Evolutionary conservation across 92 coral and sea anemone species (phyloP).

Genomic region (Parazoanthus atlanticus): DNA sequence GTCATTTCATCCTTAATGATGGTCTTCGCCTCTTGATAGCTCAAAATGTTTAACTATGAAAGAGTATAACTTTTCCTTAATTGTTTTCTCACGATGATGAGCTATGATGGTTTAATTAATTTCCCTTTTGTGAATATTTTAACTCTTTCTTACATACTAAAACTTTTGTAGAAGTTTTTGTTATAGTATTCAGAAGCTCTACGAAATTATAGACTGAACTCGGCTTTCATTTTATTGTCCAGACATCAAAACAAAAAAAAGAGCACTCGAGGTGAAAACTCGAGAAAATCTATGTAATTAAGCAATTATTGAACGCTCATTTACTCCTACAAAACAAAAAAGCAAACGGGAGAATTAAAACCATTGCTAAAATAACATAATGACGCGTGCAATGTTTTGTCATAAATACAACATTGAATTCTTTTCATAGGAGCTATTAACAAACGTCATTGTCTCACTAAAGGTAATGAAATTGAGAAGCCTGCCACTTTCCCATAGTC

Average conservation of each 20-base stretch:
- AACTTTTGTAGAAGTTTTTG: background rate
- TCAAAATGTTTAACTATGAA: constrained; percentile 7
- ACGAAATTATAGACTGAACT: background rate
- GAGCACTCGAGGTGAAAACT: background rate
- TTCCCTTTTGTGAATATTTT: background rate
- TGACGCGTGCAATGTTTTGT: constrained; percentile 9
- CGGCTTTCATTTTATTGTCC: background rate
- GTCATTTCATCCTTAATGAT: constrained; percentile 11
- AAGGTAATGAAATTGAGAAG: constrained; percentile 22
- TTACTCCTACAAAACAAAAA: constrained; percentile 13
- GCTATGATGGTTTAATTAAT: background rate
- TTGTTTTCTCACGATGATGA: constrained; percentile 25
- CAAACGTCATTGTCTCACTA: constrained; percentile 11
- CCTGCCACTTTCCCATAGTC: constrained; percentile 44
- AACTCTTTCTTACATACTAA: background rate
- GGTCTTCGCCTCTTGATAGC: background rate
- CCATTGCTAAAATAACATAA: background rate
- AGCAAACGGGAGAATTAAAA: background rate
- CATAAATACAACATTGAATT: constrained; percentile 1
- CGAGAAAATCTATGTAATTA: constrained; percentile 1
- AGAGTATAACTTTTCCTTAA: background rate
- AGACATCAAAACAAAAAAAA: background rate
- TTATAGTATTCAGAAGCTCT: background rate
- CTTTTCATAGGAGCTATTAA: background rate
- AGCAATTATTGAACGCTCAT: constrained; percentile 21